Evolutionary conservation across 2,888 invertebrate genomes (phyloP).

Genomic region (Xanthorhoe spadicearia): DNA sequence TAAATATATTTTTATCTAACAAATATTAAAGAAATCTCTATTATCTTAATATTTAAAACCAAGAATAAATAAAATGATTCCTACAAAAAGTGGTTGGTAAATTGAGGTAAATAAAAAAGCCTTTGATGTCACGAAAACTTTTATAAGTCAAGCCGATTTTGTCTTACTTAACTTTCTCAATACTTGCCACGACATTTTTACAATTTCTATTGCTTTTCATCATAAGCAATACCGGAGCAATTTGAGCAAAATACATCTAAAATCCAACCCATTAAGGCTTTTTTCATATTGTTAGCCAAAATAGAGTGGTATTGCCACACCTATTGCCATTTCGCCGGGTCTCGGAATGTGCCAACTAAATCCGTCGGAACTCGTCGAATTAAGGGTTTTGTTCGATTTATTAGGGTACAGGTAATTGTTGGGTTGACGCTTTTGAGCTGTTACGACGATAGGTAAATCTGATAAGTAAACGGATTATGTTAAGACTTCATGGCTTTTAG

Average conservation of each 20-base stretch:
- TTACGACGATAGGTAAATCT: constrained; percentile 39
- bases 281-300: constrained; percentile 5
- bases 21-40: too few species aligned
- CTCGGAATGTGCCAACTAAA: constrained; percentile 57
- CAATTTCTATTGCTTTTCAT: too few species aligned
- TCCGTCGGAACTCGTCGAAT: constrained; percentile 56
- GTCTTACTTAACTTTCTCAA: too few species aligned
- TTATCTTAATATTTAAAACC: too few species aligned
- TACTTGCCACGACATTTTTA: too few species aligned
- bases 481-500: neutral
- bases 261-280: constrained; percentile 5
- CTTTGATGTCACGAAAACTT: too few species aligned
- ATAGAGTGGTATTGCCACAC: constrained; percentile 14
- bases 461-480: constrained; percentile 24
- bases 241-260: constrained; percentile 3
- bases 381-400: constrained; percentile 62
- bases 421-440: constrained; percentile 46
- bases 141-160: too few species aligned
- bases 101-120: too few species aligned
- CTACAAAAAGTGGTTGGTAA: too few species aligned
- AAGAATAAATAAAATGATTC: too few species aligned
- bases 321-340: constrained; percentile 19
- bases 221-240: neutral
- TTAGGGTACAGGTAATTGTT: constrained; percentile 55
- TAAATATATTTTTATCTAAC: too few species aligned